Percentiles rank a stretch among this genome's conserved stretches.
These are phyloP conservation scores for Cebuella pygmaea DNA, from an alignment of 2,797 vertebrate genomes.

Conservation along the genomic window DNA sequence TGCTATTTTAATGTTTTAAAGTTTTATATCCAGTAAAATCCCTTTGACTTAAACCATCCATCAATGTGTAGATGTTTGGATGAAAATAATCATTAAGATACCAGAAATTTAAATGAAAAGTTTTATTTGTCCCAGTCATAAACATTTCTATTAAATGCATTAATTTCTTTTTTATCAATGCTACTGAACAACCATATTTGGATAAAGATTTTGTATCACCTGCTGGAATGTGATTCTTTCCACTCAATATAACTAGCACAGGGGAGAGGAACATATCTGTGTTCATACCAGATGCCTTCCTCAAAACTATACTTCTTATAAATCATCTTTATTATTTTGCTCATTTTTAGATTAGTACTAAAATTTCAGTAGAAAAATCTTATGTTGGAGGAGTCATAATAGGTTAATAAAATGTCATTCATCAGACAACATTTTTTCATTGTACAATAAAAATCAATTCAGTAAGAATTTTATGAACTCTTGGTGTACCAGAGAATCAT, in stretches of 20 bases:
- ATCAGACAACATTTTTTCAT: not conserved
- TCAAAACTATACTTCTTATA: not conserved
- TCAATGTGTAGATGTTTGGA: not conserved
- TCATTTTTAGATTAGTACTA: not conserved
- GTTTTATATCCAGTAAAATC: not conserved
- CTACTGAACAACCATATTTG: not conserved
- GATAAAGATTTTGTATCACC: not conserved
- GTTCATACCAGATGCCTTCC: not conserved
- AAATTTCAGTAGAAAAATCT: not conserved
- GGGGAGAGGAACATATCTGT: not conserved
- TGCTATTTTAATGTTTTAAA: not conserved
- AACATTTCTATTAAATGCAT: not conserved
- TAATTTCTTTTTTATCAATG: not conserved
- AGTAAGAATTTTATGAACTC: not conserved
- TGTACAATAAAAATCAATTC: not conserved
- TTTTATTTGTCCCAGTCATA: not conserved
- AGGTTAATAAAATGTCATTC: not conserved
- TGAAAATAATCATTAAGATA: not conserved
- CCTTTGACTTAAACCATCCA: not conserved
- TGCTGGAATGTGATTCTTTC: not conserved
- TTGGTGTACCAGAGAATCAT: not conserved
- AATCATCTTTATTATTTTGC: conserved; percentile 20
- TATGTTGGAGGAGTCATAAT: not conserved
- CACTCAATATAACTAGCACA: not conserved
- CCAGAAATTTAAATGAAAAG: not conserved